These are phyloP conservation scores for Sebastiscus tertius DNA, from an alignment of 2,797 vertebrate species.

Conservation along the genomic window DNA sequence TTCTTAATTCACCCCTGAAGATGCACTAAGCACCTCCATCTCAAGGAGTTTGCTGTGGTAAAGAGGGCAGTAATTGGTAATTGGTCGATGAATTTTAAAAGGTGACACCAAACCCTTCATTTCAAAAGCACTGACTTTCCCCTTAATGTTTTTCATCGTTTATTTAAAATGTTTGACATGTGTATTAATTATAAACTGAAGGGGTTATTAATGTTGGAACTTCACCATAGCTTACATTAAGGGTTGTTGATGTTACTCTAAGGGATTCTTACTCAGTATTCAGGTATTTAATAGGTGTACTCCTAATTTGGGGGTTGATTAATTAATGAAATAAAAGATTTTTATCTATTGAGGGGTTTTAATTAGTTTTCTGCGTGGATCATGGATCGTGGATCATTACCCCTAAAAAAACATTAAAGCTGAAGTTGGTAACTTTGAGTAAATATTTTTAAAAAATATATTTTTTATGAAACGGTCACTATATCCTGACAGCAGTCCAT, in stretches of 20 bases:
- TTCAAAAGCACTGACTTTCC: background rate
- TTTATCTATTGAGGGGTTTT: background rate
- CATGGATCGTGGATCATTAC: too few relatives aligned
- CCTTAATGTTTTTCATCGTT: background rate
- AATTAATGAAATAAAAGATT: background rate
- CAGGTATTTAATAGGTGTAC: background rate
- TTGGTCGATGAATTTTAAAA: background rate
- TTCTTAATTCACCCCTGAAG: background rate
- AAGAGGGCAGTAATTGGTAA: background rate
- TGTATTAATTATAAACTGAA: too few relatives aligned
- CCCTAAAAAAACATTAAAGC: too few relatives aligned
- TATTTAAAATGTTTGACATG: too few relatives aligned
- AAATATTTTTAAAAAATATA: too few relatives aligned
- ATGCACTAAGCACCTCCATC: background rate
- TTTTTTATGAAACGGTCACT: too few relatives aligned
- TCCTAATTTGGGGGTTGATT: background rate
- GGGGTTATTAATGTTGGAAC: fast-evolving
- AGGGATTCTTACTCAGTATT: background rate
- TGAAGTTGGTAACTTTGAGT: too few relatives aligned
- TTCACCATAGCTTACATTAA: background rate
- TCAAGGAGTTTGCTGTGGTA: background rate
- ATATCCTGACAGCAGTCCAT: too few relatives aligned
- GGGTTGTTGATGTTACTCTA: background rate
- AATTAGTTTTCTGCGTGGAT: too few relatives aligned
- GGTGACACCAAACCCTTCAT: background rate